Conservation (phyloP, 2,113 vertebrate genomes). For the Ctenomys sociabilis region DNA sequence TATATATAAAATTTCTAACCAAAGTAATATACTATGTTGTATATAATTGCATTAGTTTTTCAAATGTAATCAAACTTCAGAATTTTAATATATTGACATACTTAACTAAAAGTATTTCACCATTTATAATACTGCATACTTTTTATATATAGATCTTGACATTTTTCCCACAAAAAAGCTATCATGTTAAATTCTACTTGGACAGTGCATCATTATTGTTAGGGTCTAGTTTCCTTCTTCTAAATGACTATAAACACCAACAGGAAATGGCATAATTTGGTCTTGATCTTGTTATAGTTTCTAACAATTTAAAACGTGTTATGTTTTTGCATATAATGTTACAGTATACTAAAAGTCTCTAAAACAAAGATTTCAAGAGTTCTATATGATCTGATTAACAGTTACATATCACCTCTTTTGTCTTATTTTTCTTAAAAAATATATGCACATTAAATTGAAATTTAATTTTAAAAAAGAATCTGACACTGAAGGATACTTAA, state of each 20-base stretch:
- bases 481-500: neutral
- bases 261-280: conserved; percentile 39
- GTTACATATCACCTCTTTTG: neutral
- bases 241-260: conserved; percentile 63
- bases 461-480: conserved; percentile 1
- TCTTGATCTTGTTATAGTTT: conserved; percentile 4
- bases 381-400: neutral
- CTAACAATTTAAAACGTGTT: conserved; percentile 40
- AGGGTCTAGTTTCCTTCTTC: conserved; percentile 67
- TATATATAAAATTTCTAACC: neutral
- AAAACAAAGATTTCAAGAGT: neutral
- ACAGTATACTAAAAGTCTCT: neutral
- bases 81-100: neutral
- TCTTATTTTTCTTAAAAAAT: conserved; percentile 31
- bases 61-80: conserved; percentile 51
- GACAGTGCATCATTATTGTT: neutral
- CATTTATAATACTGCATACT: conserved; percentile 64
- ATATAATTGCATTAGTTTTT: conserved; percentile 44
- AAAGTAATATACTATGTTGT: neutral
- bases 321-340: conserved; percentile 3
- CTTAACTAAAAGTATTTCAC: conserved; percentile 48
- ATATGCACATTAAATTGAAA: neutral
- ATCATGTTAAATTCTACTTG: conserved; percentile 65
- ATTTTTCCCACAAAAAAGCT: conserved; percentile 52
- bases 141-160: conserved; percentile 66